Evolutionary conservation across 2,113 vertebrate genomes (phyloP), one percentile per base, ranked within the genome.

Genomic region (Procavia capensis): DNA sequence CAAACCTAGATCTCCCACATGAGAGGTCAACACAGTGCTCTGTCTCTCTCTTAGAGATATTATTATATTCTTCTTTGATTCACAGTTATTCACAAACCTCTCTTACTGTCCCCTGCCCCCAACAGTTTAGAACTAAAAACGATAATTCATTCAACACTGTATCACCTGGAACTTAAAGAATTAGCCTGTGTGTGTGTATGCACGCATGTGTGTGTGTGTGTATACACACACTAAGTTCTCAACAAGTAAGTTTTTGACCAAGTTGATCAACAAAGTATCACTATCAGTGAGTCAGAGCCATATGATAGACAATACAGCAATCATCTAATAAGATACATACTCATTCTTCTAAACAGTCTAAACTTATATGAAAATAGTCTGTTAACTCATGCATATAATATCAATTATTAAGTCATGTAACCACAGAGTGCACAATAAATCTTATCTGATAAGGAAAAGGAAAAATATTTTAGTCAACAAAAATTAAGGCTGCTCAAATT

Each of bases 41-140:
- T 50, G 9, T 59, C 50, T 64, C 29, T 90, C 84, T 86, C 34
- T 82, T 92, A 72, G 1, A 93, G 34, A 84, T 66, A 91, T 54
- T 66, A 70, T 59, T 43, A 82, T 84, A 50, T 24, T 92, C 47
- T 79, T 79, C 47, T 74, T 72, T 84, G 50, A 59, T 91, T 68
- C 47, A 80, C 22, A 92, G 54, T 90, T 76, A 85, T 45, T 93
- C 87, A 16, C 41, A 66, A 97, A 92, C 17, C 5, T 94, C 50
- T 95, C 39, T 78, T 85, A 95, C 9, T 47, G n/a, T 82, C 27
- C 7, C 39, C 41, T 59, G 27, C 5, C 25, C 68, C 17, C 4
- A 72, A 47, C 72, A 92, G 29, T 45, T 19, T 94, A 93, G 91
- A 93, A 61, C 10, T n/a, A 91, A 82, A 34, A 89, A 89, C n/a